Evolutionary conservation across 2,797 vertebrate species (phyloP).

Genomic region (Neostethus bicornis): DNA sequence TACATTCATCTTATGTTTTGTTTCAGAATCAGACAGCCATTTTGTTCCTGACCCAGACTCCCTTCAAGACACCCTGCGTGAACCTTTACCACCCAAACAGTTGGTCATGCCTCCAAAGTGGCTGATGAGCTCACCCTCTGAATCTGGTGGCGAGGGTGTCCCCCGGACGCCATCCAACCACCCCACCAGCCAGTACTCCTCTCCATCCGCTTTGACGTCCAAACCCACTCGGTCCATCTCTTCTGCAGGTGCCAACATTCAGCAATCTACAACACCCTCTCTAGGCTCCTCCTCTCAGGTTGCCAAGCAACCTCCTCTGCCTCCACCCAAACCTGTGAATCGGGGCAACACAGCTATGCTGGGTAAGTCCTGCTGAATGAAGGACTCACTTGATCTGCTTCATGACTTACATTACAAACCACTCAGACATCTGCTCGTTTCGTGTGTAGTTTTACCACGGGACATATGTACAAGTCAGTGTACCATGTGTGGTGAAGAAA

Average conservation of each 20-base stretch:
- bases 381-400: not conserved
- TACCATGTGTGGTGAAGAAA: conserved; percentile 33
- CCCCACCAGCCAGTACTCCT: conserved; percentile 60
- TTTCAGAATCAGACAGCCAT: conserved; percentile 84
- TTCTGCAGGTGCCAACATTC: conserved; percentile 70
- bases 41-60: conserved; percentile 80
- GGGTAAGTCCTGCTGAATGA: conserved; percentile 81
- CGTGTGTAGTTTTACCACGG: conserved; percentile 30
- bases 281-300: conserved; percentile 68
- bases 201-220: conserved; percentile 57
- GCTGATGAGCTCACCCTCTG: conserved; percentile 82
- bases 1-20: conserved; percentile 6
- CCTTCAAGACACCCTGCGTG: conserved; percentile 79
- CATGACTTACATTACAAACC: conserved; percentile 7
- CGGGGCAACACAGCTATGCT: conserved; percentile 86
- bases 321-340: conserved; percentile 93
- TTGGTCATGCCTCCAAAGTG: conserved; percentile 90
- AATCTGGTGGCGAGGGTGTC: conserved; percentile 75
- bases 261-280: conserved; percentile 54
- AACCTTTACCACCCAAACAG: conserved; percentile 82
- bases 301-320: conserved; percentile 90
- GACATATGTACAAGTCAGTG: conserved; percentile 40
- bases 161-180: conserved; percentile 74
- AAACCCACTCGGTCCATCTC: conserved; percentile 82
- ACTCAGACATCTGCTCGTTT: conserved; percentile 21